phyloP scores from a whole-genome alignment of 1,140 invertebrate species.

The Lepidostoma basale region DNA sequence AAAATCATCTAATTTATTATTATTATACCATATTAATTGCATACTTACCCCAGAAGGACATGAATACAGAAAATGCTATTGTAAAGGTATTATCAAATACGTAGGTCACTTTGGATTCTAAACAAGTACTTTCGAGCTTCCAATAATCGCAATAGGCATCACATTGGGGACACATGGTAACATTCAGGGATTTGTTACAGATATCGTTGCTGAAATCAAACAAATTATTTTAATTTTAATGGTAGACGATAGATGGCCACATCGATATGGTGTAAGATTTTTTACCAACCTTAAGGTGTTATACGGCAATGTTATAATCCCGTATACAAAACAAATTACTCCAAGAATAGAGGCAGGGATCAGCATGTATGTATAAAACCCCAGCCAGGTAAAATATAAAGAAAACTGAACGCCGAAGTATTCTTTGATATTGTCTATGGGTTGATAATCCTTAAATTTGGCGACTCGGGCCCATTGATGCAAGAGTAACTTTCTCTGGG shows the following conservation, averaged over 20 bases:
- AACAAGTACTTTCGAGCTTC: slow-evolving; percentile 85
- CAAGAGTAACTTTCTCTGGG: slow-evolving; percentile 76
- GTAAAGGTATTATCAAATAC: slow-evolving; percentile 95
- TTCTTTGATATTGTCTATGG: slow-evolving; percentile 85
- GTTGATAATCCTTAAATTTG: slow-evolving; percentile 85
- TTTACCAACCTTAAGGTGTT: slow-evolving; percentile 72
- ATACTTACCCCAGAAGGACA: slow-evolving; percentile 93
- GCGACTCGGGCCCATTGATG: slow-evolving; percentile 84
- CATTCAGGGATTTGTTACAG: slow-evolving; percentile 61
- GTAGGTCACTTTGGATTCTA: slow-evolving; percentile 86
- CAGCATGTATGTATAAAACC: slow-evolving; percentile 94
- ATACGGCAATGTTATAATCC: slow-evolving; percentile 71
- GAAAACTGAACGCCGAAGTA: slow-evolving; percentile 88
- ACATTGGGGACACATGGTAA: slow-evolving; percentile 85
- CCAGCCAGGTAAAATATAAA: slow-evolving; percentile 96
- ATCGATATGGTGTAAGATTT: background rate
- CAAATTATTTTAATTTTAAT: no score
- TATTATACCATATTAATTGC: no score
- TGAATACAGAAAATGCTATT: slow-evolving; percentile 93
- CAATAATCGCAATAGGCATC: slow-evolving; percentile 87
- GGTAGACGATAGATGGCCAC: no score
- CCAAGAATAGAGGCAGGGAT: slow-evolving; percentile 85
- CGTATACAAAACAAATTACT: slow-evolving; percentile 81
- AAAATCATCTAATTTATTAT: no score
- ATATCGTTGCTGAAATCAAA: slow-evolving; percentile 61